A percentile compares a stretch with the other conserved stretches of the same genome.
Evolutionary conservation across 1,140 invertebrate genomes (phyloP).

Genomic region (Drosophila ficusphila): DNA sequence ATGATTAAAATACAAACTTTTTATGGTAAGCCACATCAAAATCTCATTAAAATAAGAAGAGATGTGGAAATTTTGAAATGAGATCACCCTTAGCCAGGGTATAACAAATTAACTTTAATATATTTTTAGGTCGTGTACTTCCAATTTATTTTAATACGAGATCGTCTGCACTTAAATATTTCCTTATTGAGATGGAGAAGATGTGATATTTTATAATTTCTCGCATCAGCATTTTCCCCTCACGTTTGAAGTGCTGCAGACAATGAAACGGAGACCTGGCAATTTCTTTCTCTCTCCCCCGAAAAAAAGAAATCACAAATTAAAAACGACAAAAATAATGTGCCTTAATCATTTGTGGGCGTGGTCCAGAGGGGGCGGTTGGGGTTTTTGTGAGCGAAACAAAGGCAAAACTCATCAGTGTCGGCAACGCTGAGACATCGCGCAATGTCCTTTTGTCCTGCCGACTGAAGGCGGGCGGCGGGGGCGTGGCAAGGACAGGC

Average conservation of each 20-base stretch:
- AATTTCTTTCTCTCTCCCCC: conserved; percentile 43
- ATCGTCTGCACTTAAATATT: not conserved
- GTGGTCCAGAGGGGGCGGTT: conserved; percentile 32
- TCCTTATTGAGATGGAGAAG: conserved; percentile 21
- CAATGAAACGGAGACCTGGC: conserved; percentile 55
- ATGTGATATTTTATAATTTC: conserved; percentile 36
- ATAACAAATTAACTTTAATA: no score
- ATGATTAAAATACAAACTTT: no score
- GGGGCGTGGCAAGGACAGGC: conserved; percentile 27
- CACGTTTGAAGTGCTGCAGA: conserved; percentile 70
- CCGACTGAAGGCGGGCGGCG: not conserved
- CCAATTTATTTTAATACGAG: no score
- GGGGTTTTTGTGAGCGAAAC: conserved; percentile 30
- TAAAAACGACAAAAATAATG: conserved; percentile 80
- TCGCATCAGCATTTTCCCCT: conserved; percentile 10
- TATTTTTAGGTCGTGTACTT: no score
- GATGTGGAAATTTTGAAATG: no score
- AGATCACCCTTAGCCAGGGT: no score
- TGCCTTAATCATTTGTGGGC: conserved; percentile 69
- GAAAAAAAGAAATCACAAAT: conserved; percentile 58
- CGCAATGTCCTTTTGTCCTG: conserved; percentile 60
- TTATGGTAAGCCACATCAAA: no score
- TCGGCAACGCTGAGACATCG: conserved; percentile 49
- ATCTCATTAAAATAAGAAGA: no score
- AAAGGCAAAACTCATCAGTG: conserved; percentile 72